Percentiles rank a stretch among this genome's conserved stretches.
Evolutionary conservation across 2,797 vertebrate species (phyloP).

Genomic region (Tapera naevia): DNA sequence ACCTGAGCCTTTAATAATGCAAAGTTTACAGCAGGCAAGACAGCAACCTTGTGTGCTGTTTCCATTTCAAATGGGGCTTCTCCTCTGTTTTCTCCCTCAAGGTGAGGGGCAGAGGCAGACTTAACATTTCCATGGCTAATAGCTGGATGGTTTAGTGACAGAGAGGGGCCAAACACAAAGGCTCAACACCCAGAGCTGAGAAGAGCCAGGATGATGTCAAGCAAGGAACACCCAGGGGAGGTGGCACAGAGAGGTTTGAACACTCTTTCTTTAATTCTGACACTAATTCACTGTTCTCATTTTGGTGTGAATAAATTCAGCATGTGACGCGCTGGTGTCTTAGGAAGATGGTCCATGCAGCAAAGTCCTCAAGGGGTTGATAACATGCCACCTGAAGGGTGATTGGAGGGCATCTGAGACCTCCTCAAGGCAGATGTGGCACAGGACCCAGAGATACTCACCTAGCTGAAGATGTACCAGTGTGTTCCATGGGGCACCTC

Average conservation of each 20-base stretch:
- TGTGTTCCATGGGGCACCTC: background rate
- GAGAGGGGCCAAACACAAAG: background rate
- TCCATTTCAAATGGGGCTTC: background rate
- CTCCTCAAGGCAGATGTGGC: background rate
- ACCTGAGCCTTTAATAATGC: conserved; percentile 15
- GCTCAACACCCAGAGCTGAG: background rate
- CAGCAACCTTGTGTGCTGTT: background rate
- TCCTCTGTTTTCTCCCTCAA: background rate
- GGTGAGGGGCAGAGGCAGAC: background rate
- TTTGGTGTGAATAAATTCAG: accelerated
- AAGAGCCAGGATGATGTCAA: background rate
- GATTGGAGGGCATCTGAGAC: background rate
- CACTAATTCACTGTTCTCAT: background rate
- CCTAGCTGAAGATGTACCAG: background rate
- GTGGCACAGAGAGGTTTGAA: background rate
- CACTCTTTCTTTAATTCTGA: background rate
- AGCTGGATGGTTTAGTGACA: background rate
- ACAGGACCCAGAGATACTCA: background rate
- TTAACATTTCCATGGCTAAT: background rate
- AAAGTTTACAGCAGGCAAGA: background rate
- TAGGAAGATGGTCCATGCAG: accelerated
- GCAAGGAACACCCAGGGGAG: background rate
- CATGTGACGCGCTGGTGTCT: accelerated
- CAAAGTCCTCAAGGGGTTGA: background rate
- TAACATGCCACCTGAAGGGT: background rate